Conservation (phyloP, 2,888 invertebrate species). For the Oscheius sp. region DNA sequence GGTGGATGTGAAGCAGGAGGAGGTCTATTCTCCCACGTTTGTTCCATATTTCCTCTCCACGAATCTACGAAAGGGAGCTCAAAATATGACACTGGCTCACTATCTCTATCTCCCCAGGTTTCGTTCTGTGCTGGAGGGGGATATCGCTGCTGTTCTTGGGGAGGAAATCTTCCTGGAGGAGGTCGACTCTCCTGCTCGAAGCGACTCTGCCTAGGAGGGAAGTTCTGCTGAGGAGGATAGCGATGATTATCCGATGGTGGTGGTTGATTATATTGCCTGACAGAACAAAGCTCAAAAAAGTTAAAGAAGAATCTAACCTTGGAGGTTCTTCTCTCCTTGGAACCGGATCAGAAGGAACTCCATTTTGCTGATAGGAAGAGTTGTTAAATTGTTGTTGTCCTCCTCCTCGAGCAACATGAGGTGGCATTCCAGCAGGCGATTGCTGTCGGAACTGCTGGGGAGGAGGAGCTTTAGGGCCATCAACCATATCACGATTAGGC, state of each 20-base stretch:
- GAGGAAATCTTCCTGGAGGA: background rate
- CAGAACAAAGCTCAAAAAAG: background rate
- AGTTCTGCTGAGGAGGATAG: no score
- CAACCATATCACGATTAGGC: background rate
- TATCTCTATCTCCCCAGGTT: background rate
- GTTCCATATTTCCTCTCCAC: no score
- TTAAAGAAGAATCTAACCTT: background rate
- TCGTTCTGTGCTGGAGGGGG: background rate
- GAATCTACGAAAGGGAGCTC: no score
- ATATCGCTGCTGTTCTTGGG: background rate
- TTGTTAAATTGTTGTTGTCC: background rate
- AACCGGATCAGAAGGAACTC: background rate
- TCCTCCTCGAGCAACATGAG: conserved; percentile 16
- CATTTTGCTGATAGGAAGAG: background rate
- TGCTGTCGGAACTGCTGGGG: conserved; percentile 26
- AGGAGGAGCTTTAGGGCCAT: conserved; percentile 7
- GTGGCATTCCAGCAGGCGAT: conserved; percentile 28
- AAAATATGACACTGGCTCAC: no score
- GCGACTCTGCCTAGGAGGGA: background rate
- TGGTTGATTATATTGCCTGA: background rate
- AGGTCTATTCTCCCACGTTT: no score
- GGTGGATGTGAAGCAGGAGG: no score
- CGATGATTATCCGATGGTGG: background rate
- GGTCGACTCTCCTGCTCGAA: background rate
- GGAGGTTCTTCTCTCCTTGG: conserved; percentile 2